Base-by-base conservation (phyloP, 2,797 vertebrate genomes). In the Molossus alvarezi region DNA sequence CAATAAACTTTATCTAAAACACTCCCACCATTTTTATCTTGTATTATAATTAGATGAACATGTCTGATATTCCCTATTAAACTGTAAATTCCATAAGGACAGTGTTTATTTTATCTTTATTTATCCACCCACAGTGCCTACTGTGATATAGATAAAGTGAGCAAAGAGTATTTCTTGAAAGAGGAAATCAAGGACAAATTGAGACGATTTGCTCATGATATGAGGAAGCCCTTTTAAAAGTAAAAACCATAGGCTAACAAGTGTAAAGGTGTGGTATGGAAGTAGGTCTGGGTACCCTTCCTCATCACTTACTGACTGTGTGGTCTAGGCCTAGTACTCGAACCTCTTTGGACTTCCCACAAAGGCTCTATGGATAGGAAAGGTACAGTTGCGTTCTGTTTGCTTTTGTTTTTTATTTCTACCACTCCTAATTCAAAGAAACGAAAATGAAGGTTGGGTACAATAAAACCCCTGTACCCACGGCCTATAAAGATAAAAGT, bases 351-450 rank as follows among this genome's bases (percentile, higher is more conserved):
- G 12, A 3, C 75, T 69, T 77, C 72, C 88, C 60, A 82, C 25
- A 76, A 97, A 67, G 9, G 2, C 17, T 89, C 75, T 77, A 23
- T 9, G 33, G n/a, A 64, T 9, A 90, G 41, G 48, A 7, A 75
- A 88, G 17, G 33, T 2, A 0, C 60, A 29, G 5, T 15, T 53
- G n/a, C 58, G 48, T 88, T 94, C 86, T 76, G 9, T 94, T 96
- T 93, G 86, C 79, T 96, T 95, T 93, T 58, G 58, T 17, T 90
- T 95, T 90, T 94, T 0, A 81, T 93, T 96, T 82, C 93, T 82
- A 95, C 94, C 94, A 96, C 94, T 94, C 93, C 92, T 94, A 69
- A 96, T 87, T 94, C 90, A 97, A 96, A 81, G 53, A 84, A 86
- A 90, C 3, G 27, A 91, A 95, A 96, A 77, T 77, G 92, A 90